Evolutionary conservation across 2,113 vertebrate genomes (phyloP), one percentile per base, ranked within the genome.

Genomic region (Cyanoderma ruficeps): DNA sequence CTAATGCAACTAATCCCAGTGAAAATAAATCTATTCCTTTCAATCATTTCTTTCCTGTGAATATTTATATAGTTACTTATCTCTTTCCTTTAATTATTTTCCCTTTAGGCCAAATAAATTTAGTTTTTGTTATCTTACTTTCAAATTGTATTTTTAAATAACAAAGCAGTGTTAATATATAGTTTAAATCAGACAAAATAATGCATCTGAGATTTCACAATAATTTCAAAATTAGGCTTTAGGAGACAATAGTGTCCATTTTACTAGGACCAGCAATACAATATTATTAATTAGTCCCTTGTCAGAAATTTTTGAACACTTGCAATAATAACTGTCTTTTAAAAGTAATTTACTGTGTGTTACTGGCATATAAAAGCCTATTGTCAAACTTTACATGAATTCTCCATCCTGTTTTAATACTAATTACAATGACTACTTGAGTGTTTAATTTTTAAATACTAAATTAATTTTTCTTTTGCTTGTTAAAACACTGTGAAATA

Each of bases 81-180:
- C 11, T 59, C 50, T 69, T 90, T 72, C 21, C 44, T 90, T 95
- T 93, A 83, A 65, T 93, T 88, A 33, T 80, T 93, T 50, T 92
- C 59, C 59, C 75, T 70, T 76, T 31, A 69, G 83, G 63, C 59
- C 50, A 84, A 92, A 83, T 83, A 93, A 89, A 90, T 86, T 53
- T 76, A 81, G 35, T 42, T 83, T 27, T 90, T 95, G 42, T 88
- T 63, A 55, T 88, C 86, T 86, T 93, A 44, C 89, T 96, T 93
- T 77, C 59, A 74, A 86, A 88, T 47, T 77, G 5, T 89, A 37
- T 74, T 94, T 79, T 95, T 83, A 83, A 94, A 77, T 74, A 79
- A 67, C 59, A 89, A 90, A 85, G 5, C 16, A 69, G 14, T 53
- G 22, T 72, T 93, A 90, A 88, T n/a, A 80, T 83, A n/a, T 50